Percentiles rank a stretch among this genome's conserved stretches.
Evolutionary conservation across 2,888 invertebrate species (phyloP).

Genomic region (Trichopria drosophilae): DNA sequence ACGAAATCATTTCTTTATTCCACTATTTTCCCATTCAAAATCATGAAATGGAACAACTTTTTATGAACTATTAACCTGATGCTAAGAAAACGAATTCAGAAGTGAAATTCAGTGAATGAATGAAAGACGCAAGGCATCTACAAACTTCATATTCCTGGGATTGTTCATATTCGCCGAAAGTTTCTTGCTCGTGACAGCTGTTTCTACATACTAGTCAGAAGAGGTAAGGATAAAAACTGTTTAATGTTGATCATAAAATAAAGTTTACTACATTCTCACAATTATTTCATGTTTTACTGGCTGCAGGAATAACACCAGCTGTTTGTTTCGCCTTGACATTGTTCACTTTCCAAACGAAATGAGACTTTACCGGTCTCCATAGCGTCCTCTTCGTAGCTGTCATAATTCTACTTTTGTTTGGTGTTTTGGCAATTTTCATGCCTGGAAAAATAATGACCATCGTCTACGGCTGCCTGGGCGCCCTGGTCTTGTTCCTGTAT

Average conservation of each 20-base stretch:
- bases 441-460: no score
- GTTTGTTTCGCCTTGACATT: conserved; percentile 83
- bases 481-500: conserved; percentile 85
- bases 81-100: no score
- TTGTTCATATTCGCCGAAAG: conserved; percentile 83
- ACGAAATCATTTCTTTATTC: no score
- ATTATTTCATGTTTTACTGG: conserved; percentile 77
- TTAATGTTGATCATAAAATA: no score
- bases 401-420: conserved; percentile 77
- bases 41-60: no score
- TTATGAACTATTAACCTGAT: no score
- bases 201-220: no score
- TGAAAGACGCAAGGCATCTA: conserved; percentile 80
- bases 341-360: conserved; percentile 92
- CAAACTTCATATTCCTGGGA: conserved; percentile 86
- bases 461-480: conserved; percentile 83
- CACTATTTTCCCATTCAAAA: no score
- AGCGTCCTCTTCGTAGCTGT: conserved; percentile 76
- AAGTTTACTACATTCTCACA: no score
- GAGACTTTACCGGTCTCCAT: conserved; percentile 80
- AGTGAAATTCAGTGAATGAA: no score
- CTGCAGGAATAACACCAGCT: conserved; percentile 85
- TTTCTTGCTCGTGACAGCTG: conserved; percentile 75
- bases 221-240: no score
- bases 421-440: conserved; percentile 72